Evolutionary conservation across 2,888 invertebrate species (phyloP), one percentile per base, ranked within the genome.

Genomic region (Malthinus seriepunctatus): DNA sequence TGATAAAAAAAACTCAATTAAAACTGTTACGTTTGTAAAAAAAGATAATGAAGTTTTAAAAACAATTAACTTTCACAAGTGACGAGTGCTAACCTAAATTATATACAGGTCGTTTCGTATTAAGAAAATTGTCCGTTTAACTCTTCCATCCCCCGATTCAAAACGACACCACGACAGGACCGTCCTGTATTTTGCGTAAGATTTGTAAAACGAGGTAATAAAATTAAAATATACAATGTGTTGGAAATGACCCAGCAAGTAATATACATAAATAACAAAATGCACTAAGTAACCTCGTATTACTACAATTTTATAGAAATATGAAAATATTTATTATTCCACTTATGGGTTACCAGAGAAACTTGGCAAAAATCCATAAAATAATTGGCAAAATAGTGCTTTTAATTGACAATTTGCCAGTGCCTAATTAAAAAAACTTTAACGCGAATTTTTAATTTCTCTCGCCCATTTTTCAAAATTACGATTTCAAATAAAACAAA

Each of bases 241-340:
- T n/a, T 42, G 39, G 39, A 42, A 42, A 23, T 42, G 14, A 12
- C 23, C 15, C 39, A 42, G 9, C 23, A 3, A 23, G 23, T 23
- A 23, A 23, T 23, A 23, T 23, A 3, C 23, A 23, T 23, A 23
- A 23, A 23, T 23, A 23, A 23, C 23, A 5, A 23, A 42, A 42
- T n/a, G 39, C 14, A 23, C 15, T 8, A 23, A 42, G 23, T 42
- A 42, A 42, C 15, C 14, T 42, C 39, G 39, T 9, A 23, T 23
- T 42, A 42, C 23, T 42, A 42, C 14, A 42, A 42, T 42, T 42
- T 23, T 42, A 42, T 15, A 42, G 15, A 42, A 42, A 42, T 42
- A 5, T 42, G 5, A 23, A 42, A 23, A 42, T 42, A 42, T 14
- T 14, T 42, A 42, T 42, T n/a, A 23, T 6, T 14, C 39, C 39